These are phyloP conservation scores for Harpagifer antarcticus DNA, from an alignment of 2,797 vertebrate species.

Conservation along the genomic window DNA sequence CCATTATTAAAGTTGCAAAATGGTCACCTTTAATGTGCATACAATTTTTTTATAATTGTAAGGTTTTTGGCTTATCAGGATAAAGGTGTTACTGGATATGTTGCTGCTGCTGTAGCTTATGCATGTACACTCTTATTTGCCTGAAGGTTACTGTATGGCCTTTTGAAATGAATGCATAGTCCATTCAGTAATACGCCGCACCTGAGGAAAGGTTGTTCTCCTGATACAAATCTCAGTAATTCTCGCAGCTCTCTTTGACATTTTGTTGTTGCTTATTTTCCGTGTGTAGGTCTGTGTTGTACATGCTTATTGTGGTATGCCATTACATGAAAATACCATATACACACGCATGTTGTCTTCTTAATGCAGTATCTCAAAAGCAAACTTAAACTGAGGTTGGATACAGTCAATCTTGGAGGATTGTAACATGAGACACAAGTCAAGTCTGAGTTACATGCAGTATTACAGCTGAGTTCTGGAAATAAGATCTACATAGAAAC, in stretches of 20 bases:
- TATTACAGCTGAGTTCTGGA: slow-evolving; percentile 13
- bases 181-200: slow-evolving; percentile 39
- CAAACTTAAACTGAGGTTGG: not conserved
- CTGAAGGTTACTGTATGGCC: slow-evolving; percentile 70
- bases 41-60: not conserved
- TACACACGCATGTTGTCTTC: slow-evolving; percentile 21
- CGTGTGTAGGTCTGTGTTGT: slow-evolving; percentile 32
- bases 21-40: not conserved
- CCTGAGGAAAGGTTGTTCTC: slow-evolving; percentile 74
- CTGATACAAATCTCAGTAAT: slow-evolving; percentile 66
- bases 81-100: slow-evolving; percentile 9
- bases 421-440: slow-evolving; percentile 3
- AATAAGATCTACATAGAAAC: slow-evolving; percentile 15
- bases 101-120: not conserved
- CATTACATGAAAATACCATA: slow-evolving; percentile 36
- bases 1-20: not conserved
- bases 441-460: slow-evolving; percentile 14
- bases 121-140: slow-evolving; percentile 35
- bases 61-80: slow-evolving; percentile 13
- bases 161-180: slow-evolving; percentile 65
- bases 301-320: slow-evolving; percentile 33
- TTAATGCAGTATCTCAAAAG: slow-evolving; percentile 2
- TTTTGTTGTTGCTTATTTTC: slow-evolving; percentile 61
- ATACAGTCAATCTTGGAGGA: not conserved
- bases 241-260: slow-evolving; percentile 78